phyloP scores from a whole-genome alignment of 2,113 vertebrate species.

The Panthera tigris region DNA sequence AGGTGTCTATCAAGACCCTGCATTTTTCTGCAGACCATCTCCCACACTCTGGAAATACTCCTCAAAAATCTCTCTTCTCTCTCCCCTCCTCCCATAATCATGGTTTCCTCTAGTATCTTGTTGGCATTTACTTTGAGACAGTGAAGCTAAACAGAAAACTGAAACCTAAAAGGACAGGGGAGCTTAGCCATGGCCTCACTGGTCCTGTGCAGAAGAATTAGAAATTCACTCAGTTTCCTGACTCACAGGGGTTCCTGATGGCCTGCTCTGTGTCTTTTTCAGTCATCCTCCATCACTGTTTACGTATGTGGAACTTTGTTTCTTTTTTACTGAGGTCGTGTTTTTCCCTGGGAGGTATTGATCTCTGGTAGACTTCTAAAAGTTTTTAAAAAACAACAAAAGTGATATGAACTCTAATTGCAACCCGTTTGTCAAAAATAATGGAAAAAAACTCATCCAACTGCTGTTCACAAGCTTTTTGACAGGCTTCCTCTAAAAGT shows the following conservation, averaged over 20 bases:
- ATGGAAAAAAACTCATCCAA: slow-evolving; percentile 53
- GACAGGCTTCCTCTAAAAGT: slow-evolving; percentile 52
- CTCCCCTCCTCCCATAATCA: neutral
- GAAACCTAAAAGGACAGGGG: neutral
- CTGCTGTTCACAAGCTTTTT: slow-evolving; percentile 25
- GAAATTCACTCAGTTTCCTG: neutral
- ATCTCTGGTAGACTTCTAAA: neutral
- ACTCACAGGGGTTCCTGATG: neutral
- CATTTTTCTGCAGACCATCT: neutral
- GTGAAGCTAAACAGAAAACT: neutral
- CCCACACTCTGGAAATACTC: neutral
- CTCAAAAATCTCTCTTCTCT: neutral
- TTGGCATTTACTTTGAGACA: neutral
- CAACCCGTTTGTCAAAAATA: slow-evolving; percentile 42
- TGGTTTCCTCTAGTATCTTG: neutral
- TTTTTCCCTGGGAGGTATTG: neutral
- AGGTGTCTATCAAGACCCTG: accelerated
- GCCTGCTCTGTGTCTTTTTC: neutral
- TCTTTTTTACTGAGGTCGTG: neutral
- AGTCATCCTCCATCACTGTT: neutral
- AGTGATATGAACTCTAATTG: slow-evolving; percentile 42
- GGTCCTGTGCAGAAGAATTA: neutral
- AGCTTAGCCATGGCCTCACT: neutral
- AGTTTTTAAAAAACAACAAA: neutral
- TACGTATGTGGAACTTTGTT: neutral